These are phyloP conservation scores for Dendroctonus ponderosae DNA, from an alignment of 1,140 invertebrate genomes.

Conservation along the genomic window DNA sequence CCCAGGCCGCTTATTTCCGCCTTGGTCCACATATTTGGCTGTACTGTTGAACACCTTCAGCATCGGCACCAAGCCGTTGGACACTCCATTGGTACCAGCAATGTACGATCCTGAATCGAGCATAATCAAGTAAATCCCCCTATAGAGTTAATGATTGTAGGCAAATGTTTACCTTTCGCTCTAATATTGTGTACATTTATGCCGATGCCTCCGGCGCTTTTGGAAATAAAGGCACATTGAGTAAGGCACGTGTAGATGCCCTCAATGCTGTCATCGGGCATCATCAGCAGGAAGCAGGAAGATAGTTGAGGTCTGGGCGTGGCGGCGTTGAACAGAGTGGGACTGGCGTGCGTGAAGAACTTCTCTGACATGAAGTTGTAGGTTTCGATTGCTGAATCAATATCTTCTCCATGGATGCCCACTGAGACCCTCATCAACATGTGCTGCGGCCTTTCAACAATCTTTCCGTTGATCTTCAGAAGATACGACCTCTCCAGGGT, in stretches of 20 bases:
- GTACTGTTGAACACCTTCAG: constrained; percentile 95
- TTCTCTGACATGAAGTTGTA: constrained; percentile 95
- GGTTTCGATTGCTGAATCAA: constrained; percentile 92
- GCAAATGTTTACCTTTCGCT: constrained; percentile 61
- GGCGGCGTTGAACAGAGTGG: constrained; percentile 94
- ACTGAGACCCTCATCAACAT: constrained; percentile 98
- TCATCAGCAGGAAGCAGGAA: constrained; percentile 93
- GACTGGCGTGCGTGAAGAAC: constrained; percentile 98
- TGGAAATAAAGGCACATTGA: constrained; percentile 94
- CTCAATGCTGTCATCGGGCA: constrained; percentile 95
- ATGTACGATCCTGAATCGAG: constrained; percentile 69
- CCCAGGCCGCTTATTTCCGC: constrained; percentile 96
- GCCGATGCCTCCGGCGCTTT: constrained; percentile 96
- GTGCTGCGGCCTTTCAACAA: constrained; percentile 95
- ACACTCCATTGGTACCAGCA: constrained; percentile 90
- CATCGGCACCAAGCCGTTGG: constrained; percentile 98
- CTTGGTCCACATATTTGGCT: constrained; percentile 96
- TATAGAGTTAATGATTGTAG: background rate
- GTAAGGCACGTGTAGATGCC: constrained; percentile 96
- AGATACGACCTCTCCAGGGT: constrained; percentile 96
- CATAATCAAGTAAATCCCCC: background rate
- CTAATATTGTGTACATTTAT: constrained; percentile 96
- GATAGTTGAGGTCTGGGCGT: constrained; percentile 91
- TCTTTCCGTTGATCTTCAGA: constrained; percentile 90
- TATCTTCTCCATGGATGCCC: constrained; percentile 91